A percentile compares a stretch with the other conserved stretches of the same genome.
phyloP scores from a whole-genome alignment of 2,888 invertebrate species.

The Megastigmus dorsalis region DNA sequence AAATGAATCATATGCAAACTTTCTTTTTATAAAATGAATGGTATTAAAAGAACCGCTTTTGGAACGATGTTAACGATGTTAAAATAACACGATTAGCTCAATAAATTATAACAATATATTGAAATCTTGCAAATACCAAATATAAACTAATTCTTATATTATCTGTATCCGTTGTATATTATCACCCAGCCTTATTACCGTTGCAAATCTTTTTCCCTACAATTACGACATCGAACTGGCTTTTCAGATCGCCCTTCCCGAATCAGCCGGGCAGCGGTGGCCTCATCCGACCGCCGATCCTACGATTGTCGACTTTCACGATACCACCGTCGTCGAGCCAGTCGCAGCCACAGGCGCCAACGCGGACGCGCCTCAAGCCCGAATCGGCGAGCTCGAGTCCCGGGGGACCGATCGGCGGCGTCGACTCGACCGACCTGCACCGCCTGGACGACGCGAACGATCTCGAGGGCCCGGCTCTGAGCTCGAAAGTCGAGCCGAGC shows the following conservation, averaged over 20 bases:
- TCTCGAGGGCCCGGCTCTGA: conserved; percentile 63
- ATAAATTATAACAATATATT: no score
- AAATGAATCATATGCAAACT: no score
- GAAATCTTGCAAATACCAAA: no score
- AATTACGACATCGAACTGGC: no score
- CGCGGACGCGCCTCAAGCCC: conserved; percentile 41
- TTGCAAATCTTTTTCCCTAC: no score
- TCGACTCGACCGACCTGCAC: background rate
- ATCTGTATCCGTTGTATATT: no score
- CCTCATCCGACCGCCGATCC: conserved; percentile 64
- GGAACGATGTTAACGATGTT: no score
- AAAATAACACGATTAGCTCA: no score
- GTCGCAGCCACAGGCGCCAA: background rate
- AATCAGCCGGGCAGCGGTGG: conserved; percentile 63
- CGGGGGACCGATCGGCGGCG: background rate
- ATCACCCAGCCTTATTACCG: no score
- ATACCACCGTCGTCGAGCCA: conserved; percentile 44
- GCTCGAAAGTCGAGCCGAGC: conserved; percentile 65
- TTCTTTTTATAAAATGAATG: no score
- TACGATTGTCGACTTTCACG: conserved; percentile 65
- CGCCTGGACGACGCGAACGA: conserved; percentile 56
- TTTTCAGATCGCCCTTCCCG: conserved; percentile 47
- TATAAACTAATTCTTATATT: no score
- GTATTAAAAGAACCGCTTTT: no score
- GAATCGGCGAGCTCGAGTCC: conserved; percentile 53